Base-by-base conservation (phyloP, 2,797 vertebrate species). In the Enteromius fasciolatus region DNA sequence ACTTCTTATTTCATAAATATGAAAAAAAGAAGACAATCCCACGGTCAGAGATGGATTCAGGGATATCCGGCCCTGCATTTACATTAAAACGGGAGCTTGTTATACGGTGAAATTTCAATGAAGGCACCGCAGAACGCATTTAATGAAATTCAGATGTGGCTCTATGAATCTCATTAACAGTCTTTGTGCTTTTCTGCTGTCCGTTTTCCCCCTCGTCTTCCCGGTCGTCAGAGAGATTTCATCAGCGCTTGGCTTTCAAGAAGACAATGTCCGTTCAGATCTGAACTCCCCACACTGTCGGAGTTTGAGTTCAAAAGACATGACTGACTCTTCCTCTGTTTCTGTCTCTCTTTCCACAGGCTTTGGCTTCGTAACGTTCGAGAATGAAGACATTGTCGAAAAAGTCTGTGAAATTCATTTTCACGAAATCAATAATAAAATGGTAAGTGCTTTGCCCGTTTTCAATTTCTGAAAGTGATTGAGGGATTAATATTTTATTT, bases 361-460 rank as follows among this genome's bases (percentile, higher is more conserved):
- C 90, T 99, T 99, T 88, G 98, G 98, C 94, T 99, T 99, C 91
- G 98, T 99, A 94, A 99, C 98, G 92, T 99, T 99, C 90, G 98
- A 99, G 94, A 97, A 95, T n/a, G 98, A 99, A 96, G 98, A 99
- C 82, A 96, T 99, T 90, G 98, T 99, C 93, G 98, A 99, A 94
- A 99, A 99, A 98, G 98, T 99, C 94, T 99, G 98, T 94, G 98
- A 99, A 95, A 99, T 99, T 92, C 98, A 99, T 96, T 99, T 99
- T 95, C 98, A 99, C 91, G 98, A 99, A 96, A 99, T 99, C 97
- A 99, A 99, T 96, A 99, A 99, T 95, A 99, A 99, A 96, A 99
- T 99, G 98, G 98, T 99, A 96, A 97, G 98, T 84, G 79, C 52
- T 96, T 83, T 82, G 87, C 88, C 82, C 89, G 87, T 92, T 84